Conservation (phyloP, 2,797 vertebrate species). For the Pelochelys cantorii region DNA sequence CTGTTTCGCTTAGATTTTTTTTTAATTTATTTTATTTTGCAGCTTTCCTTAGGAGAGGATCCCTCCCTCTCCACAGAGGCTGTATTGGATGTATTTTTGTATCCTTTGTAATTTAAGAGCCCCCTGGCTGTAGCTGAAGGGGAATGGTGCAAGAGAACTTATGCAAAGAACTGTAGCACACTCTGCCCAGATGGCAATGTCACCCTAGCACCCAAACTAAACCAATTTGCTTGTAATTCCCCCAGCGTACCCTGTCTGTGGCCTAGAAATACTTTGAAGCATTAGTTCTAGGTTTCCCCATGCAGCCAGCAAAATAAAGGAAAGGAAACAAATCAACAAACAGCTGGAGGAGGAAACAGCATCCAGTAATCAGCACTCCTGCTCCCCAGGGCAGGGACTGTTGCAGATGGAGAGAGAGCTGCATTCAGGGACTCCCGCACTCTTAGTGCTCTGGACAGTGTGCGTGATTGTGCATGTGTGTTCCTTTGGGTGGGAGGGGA, state of each 20-base stretch:
- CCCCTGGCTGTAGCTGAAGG: background rate
- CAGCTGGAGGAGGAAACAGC: constrained; percentile 2
- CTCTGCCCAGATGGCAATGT: too few species aligned
- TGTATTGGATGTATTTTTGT: background rate
- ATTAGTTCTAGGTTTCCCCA: background rate
- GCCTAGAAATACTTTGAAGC: background rate
- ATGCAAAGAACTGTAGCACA: background rate
- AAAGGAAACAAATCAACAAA: constrained; percentile 13
- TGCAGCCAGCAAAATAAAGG: background rate
- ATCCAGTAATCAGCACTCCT: background rate
- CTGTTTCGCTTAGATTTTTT: background rate
- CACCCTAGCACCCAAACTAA: background rate
- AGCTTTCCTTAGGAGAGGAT: background rate
- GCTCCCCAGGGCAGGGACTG: background rate
- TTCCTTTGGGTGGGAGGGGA: background rate
- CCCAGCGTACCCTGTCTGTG: background rate
- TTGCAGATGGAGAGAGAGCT: background rate
- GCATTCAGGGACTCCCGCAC: background rate
- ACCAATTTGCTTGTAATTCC: background rate
- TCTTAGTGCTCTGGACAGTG: background rate
- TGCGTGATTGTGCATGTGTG: background rate
- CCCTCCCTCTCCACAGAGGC: too few species aligned
- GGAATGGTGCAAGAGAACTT: background rate
- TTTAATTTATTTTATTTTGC: background rate
- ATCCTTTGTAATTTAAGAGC: background rate